A percentile compares a stretch with the other conserved stretches of the same genome.
These are phyloP conservation scores for Chrysogorgia sp. DNA, from an alignment of 92 coral and sea anemone genomes.

Conservation along the genomic window DNA sequence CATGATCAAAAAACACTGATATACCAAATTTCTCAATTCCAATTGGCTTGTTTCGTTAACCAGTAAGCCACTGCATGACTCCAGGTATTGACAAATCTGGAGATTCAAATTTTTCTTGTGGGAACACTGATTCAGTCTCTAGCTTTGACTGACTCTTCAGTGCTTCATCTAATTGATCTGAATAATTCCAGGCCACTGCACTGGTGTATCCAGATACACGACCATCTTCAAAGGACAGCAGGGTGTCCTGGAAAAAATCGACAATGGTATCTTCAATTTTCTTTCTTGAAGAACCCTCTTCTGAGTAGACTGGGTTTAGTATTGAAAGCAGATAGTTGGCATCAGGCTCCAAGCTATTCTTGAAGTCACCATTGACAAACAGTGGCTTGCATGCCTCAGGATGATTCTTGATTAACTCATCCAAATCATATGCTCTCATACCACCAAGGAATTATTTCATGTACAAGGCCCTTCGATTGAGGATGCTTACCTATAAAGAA, in stretches of 20 bases:
- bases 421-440: constrained; percentile 20
- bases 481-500: constrained; percentile 29
- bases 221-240: constrained; percentile 61
- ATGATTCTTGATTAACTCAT: constrained; percentile 42
- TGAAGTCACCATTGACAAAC: too few species aligned
- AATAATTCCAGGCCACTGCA: constrained; percentile 50
- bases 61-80: constrained; percentile 53
- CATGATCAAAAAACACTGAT: too few species aligned
- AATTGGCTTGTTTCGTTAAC: constrained; percentile 54
- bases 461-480: constrained; percentile 29
- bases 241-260: too few species aligned
- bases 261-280: too few species aligned
- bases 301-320: too few species aligned
- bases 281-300: too few species aligned
- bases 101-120: constrained; percentile 39
- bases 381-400: constrained; percentile 52
- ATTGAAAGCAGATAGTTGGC: too few species aligned
- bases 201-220: constrained; percentile 38
- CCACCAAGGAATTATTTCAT: constrained; percentile 40
- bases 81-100: constrained; percentile 52
- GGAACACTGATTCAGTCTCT: background rate
- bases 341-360: too few species aligned
- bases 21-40: constrained; percentile 27
- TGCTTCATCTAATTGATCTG: constrained; percentile 16
- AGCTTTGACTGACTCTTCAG: background rate